Evolutionary conservation across 2,797 vertebrate genomes (phyloP).

Genomic region (Sebastes dallii): DNA sequence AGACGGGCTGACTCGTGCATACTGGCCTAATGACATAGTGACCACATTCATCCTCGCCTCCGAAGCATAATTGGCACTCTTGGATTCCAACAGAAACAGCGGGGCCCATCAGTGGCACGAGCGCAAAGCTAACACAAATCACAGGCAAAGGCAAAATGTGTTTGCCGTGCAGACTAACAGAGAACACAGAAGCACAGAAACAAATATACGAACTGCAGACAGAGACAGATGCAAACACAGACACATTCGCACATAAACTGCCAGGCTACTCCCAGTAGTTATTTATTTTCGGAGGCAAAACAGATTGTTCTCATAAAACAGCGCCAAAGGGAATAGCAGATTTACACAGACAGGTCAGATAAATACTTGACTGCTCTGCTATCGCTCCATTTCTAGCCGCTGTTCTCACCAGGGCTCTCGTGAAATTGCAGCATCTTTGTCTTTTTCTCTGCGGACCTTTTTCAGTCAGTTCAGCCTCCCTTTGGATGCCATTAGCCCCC

Average conservation of each 20-base stretch:
- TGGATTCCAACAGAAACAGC: slow-evolving; percentile 55
- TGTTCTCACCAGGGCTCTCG: slow-evolving; percentile 35
- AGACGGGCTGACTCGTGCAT: slow-evolving; percentile 65
- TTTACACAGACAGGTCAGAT: slow-evolving; percentile 51
- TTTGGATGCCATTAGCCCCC: slow-evolving; percentile 54
- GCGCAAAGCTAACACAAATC: slow-evolving; percentile 32
- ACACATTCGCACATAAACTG: slow-evolving; percentile 26
- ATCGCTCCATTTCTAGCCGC: slow-evolving; percentile 2
- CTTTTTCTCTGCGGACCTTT: slow-evolving; percentile 46
- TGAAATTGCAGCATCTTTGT: slow-evolving; percentile 43
- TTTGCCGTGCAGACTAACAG: background rate
- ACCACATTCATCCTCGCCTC: slow-evolving; percentile 62
- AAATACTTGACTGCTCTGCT: slow-evolving; percentile 48
- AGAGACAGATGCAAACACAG: slow-evolving; percentile 31
- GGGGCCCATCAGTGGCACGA: slow-evolving; percentile 29
- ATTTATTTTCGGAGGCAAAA: slow-evolving; percentile 51
- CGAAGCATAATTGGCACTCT: slow-evolving; percentile 57
- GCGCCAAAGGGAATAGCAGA: slow-evolving; percentile 13
- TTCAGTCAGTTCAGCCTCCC: slow-evolving; percentile 39
- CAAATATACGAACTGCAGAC: slow-evolving; percentile 21
- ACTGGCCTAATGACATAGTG: slow-evolving; percentile 73
- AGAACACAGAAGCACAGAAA: background rate
- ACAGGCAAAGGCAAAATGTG: slow-evolving; percentile 6
- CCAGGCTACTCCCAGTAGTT: slow-evolving; percentile 29
- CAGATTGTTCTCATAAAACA: slow-evolving; percentile 42